Base-by-base conservation (phyloP, 2,888 invertebrate species). In the Tetanocera ferruginea region DNA sequence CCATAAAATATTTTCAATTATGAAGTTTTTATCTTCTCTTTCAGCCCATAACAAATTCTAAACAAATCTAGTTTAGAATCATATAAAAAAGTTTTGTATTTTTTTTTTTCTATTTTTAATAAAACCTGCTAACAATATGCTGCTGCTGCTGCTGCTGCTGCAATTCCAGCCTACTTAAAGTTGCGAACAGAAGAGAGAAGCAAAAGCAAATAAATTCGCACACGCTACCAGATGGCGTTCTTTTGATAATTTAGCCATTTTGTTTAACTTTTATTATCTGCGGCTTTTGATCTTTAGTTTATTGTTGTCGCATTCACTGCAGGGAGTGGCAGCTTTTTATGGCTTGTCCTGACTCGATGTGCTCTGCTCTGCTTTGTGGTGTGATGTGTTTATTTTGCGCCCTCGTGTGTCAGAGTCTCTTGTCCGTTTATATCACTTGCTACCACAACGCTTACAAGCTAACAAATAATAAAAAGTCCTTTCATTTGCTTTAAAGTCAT, bases 401-500 rank as follows among this genome's bases (percentile, higher is more conserved):
- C 11, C 43, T 43, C 14, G 57, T 60, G 6, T 23, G 19, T 25
- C 9, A 14, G 57, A 14, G 57, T 60, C 57, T 19, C 8, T 28
- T 60, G 57, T 60, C 28, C 28, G 25, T 60, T 60, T 19, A 28
- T 60, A 23, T n/a, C 57, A 25, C 25, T 23, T 4, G 6, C 19
- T 23, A 25, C 57, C 57, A 23, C 28, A 23, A 25, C 23, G 25
- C 11, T 19, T 3, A n/a, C 8, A 25, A 9, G 57, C 19, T 23
- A 9, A 28, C 57, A 60, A 60, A 60, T 25, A 60, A 60, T 25
- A 28, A 28, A 25, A 60, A 28, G 25, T 60, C 25, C 57, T 23
- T 67, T 34, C 37, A 23, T 67, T 67, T 37, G 43, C 67, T 67
- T 67, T 67, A 67, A 43, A 67, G 67, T 43, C 66, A 66, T 8